These are phyloP conservation scores for Spilarctia lutea DNA, from an alignment of 2,888 invertebrate species.

Conservation along the genomic window DNA sequence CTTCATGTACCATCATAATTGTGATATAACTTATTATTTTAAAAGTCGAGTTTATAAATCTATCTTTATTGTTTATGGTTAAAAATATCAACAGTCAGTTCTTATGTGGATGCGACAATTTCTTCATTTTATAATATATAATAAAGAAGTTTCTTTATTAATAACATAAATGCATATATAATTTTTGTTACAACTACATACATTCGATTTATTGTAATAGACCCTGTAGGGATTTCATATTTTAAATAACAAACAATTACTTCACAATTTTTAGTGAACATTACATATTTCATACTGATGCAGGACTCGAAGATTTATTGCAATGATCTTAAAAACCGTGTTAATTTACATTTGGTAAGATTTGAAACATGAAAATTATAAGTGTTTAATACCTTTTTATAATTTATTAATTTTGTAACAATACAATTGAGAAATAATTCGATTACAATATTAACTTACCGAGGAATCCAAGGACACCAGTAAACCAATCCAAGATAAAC, in stretches of 20 bases:
- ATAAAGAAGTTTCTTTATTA: not conserved
- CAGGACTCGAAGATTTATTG: not conserved
- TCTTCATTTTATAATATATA: not conserved
- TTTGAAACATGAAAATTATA: not conserved
- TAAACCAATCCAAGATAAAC: constrained; percentile 99
- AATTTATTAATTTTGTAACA: not conserved
- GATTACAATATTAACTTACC: constrained; percentile 87
- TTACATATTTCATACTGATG: not conserved
- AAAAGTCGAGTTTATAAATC: not conserved
- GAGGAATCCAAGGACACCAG: constrained; percentile 96
- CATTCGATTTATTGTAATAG: not conserved
- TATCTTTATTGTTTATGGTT: not conserved
- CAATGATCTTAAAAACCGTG: not conserved
- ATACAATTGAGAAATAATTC: constrained; percentile 14
- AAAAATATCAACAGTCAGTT: not conserved
- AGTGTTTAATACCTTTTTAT: not conserved
- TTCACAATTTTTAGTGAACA: not conserved
- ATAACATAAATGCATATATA: not conserved
- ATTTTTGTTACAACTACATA: not conserved
- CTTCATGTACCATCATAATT: constrained; percentile 27
- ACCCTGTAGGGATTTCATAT: not conserved
- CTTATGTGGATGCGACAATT: not conserved
- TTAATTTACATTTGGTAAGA: not conserved
- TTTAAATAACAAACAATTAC: not conserved
- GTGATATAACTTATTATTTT: not conserved